A percentile compares a stretch with the other conserved stretches of the same genome.
Conservation (phyloP, 2,888 invertebrate species). For the Nymphalis polychloros region DNA sequence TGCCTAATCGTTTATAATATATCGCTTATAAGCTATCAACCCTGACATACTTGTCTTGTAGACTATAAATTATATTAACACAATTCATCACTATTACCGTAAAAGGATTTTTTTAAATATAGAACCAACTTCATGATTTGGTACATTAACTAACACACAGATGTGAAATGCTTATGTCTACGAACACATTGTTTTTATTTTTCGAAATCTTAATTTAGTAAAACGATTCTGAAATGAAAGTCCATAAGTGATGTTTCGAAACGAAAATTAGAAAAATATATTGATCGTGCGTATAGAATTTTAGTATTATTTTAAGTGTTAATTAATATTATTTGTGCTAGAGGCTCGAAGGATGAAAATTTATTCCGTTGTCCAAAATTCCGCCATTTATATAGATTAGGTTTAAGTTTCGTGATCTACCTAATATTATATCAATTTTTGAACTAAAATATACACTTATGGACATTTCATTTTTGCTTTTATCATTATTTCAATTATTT, state of each 20-base stretch:
- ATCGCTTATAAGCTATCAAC: constrained; percentile 34
- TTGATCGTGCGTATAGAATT: too few species aligned
- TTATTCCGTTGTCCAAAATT: too few species aligned
- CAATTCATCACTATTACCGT: constrained; percentile 14
- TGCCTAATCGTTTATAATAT: constrained; percentile 29
- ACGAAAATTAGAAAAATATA: too few species aligned
- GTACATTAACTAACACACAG: constrained; percentile 22
- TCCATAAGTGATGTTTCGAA: too few species aligned
- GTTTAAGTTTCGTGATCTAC: too few species aligned
- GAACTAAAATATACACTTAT: too few species aligned
- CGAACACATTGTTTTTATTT: constrained; percentile 39
- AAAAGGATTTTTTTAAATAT: constrained; percentile 10
- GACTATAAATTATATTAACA: constrained; percentile 25
- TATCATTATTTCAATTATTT: background rate
- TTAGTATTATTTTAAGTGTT: too few species aligned
- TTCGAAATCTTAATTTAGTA: constrained; percentile 11
- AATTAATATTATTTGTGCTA: too few species aligned
- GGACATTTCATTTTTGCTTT: background rate
- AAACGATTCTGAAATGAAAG: constrained; percentile 7
- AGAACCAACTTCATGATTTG: constrained; percentile 18
- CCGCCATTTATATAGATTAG: too few species aligned
- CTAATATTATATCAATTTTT: too few species aligned
- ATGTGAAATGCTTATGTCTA: constrained; percentile 40
- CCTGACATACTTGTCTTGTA: constrained; percentile 36
- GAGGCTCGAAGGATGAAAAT: too few species aligned